A percentile compares a stretch with the other conserved stretches of the same genome.
Evolutionary conservation across 2,888 invertebrate genomes (phyloP).

Genomic region (Xestia sexstrigata): DNA sequence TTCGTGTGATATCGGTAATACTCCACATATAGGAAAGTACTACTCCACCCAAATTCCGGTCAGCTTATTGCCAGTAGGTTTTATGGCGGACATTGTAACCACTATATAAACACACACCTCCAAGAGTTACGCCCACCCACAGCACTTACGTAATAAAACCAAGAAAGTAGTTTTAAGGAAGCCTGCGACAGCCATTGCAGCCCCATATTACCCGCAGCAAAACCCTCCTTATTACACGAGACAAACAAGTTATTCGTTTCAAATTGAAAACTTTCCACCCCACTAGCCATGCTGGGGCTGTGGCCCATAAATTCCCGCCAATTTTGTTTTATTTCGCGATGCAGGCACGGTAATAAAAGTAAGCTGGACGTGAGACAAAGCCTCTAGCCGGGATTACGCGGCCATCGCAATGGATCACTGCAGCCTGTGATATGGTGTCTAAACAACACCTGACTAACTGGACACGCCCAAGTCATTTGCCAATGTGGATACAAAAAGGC

Average conservation of each 20-base stretch:
- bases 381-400: slow-evolving; percentile 88
- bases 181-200: slow-evolving; percentile 87
- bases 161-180: slow-evolving; percentile 90
- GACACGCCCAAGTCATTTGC: slow-evolving; percentile 67
- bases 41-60: slow-evolving; percentile 57
- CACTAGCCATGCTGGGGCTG: slow-evolving; percentile 87
- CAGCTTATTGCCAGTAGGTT: slow-evolving; percentile 49
- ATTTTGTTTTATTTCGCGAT: slow-evolving; percentile 90
- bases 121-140: slow-evolving; percentile 80
- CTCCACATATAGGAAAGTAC: slow-evolving; percentile 39
- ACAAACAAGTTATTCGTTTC: slow-evolving; percentile 91
- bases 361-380: slow-evolving; percentile 90
- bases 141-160: slow-evolving; percentile 89
- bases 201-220: slow-evolving; percentile 87
- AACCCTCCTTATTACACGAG: slow-evolving; percentile 89
- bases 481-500: slow-evolving; percentile 58
- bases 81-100: slow-evolving; percentile 68
- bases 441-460: slow-evolving; percentile 85
- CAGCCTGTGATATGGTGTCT: slow-evolving; percentile 85
- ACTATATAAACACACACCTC: slow-evolving; percentile 72
- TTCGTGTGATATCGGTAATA: neutral
- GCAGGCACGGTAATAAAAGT: slow-evolving; percentile 90
- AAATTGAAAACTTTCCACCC: slow-evolving; percentile 91
- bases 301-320: slow-evolving; percentile 90
- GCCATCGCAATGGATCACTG: slow-evolving; percentile 89